These are phyloP conservation scores for Paralvinella palmiformis DNA, from an alignment of 1,140 invertebrate species.

Conservation along the genomic window DNA sequence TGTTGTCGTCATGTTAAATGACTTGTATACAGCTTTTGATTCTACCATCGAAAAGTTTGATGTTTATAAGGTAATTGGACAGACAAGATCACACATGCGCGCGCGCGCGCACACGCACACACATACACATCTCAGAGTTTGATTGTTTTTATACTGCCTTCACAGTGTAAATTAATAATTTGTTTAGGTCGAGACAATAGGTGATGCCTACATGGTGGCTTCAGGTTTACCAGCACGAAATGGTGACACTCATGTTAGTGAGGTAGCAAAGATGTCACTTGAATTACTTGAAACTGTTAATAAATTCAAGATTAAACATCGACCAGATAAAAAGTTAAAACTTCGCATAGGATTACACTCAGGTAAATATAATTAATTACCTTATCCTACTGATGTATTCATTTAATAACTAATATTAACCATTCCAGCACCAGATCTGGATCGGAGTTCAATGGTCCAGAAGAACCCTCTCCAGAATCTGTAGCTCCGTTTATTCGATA, in stretches of 20 bases:
- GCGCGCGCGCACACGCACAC: neutral
- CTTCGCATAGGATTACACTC: conserved; percentile 49
- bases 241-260: conserved; percentile 73
- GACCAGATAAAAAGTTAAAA: conserved; percentile 74
- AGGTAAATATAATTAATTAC: too few species aligned
- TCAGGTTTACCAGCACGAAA: conserved; percentile 46
- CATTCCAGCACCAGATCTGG: too few species aligned
- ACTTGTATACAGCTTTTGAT: conserved; percentile 94
- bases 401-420: too few species aligned
- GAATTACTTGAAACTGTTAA: conserved; percentile 75
- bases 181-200: conserved; percentile 26
- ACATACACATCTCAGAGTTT: neutral
- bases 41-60: conserved; percentile 93
- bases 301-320: conserved; percentile 78
- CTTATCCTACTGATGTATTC: too few species aligned
- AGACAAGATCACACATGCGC: neutral
- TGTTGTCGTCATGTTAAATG: conserved; percentile 93
- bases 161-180: too few species aligned
- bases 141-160: too few species aligned
- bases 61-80: conserved; percentile 84
- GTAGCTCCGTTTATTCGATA: too few species aligned
- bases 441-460: too few species aligned
- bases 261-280: conserved; percentile 82
- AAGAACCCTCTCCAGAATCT: too few species aligned
- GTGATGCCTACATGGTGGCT: conserved; percentile 51